phyloP scores from a whole-genome alignment of 2,113 vertebrate genomes.

The Sterrhoptilus dennistouni region DNA sequence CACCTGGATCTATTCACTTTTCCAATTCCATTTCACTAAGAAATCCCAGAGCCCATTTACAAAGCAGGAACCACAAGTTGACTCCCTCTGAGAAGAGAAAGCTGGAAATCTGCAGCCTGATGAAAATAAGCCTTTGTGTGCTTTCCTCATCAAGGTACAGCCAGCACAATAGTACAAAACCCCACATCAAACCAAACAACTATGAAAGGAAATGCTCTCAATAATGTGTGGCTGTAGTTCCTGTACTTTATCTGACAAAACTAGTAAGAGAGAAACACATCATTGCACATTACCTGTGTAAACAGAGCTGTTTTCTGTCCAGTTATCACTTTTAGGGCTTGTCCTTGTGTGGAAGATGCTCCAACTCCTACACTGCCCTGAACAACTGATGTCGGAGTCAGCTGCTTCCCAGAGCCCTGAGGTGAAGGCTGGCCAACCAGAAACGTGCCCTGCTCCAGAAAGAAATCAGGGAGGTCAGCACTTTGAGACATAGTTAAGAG shows the following conservation, averaged over 20 bases:
- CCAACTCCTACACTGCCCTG: conserved; percentile 75
- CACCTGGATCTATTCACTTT: background rate
- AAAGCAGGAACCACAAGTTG: background rate
- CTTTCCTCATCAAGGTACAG: background rate
- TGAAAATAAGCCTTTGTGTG: background rate
- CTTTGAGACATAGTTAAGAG: background rate
- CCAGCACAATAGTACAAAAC: background rate
- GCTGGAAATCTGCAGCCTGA: background rate
- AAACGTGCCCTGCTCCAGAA: conserved; percentile 88
- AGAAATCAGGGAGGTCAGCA: background rate
- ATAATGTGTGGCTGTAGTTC: background rate
- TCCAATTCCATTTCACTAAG: background rate
- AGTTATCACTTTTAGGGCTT: conserved; percentile 91
- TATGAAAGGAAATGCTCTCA: background rate
- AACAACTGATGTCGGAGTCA: conserved; percentile 77
- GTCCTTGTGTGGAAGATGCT: conserved; percentile 79
- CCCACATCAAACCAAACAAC: background rate
- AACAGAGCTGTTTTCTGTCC: conserved; percentile 94
- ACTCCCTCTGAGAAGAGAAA: background rate
- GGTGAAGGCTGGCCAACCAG: conserved; percentile 91
- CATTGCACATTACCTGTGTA: conserved; percentile 81
- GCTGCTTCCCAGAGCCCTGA: conserved; percentile 87
- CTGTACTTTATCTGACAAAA: background rate
- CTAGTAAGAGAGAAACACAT: background rate
- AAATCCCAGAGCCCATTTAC: background rate